phyloP scores from a whole-genome alignment of 2,113 vertebrate species.

The Polypterus bichir region DNA sequence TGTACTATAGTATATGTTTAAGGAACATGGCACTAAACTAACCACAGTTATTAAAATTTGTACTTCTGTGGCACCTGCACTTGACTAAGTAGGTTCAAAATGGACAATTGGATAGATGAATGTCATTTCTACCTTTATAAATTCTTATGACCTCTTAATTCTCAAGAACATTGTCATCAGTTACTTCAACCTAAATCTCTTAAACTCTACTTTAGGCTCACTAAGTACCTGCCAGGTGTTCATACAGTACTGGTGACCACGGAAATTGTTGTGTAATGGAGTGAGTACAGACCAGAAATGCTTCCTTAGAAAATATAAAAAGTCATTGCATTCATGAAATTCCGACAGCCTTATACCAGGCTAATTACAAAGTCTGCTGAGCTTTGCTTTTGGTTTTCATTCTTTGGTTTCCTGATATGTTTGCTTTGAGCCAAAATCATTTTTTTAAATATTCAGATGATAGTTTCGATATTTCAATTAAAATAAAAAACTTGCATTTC shows the following conservation, averaged over 20 bases:
- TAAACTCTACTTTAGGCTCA: background rate
- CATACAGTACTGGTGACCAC: background rate
- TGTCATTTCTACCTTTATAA: too few relatives aligned
- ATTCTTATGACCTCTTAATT: too few relatives aligned
- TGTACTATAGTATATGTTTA: too few relatives aligned
- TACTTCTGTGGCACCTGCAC: too few relatives aligned
- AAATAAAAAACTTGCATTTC: conserved; percentile 24
- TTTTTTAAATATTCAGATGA: conserved; percentile 21
- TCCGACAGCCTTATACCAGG: too few relatives aligned
- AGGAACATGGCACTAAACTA: too few relatives aligned
- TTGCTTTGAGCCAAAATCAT: conserved; percentile 31
- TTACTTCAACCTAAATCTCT: too few relatives aligned
- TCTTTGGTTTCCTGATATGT: conserved; percentile 42
- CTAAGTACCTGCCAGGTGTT: background rate
- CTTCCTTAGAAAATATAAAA: conserved; percentile 34
- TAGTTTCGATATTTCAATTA: conserved; percentile 26
- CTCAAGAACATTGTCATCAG: too few relatives aligned
- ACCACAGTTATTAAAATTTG: too few relatives aligned
- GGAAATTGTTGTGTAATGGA: conserved; percentile 20
- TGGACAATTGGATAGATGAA: too few relatives aligned
- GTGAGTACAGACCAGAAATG: conserved; percentile 40
- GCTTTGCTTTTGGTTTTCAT: conserved; percentile 39
- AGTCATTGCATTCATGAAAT: too few relatives aligned
- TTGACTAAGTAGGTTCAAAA: too few relatives aligned
- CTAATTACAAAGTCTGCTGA: conserved; percentile 21